A percentile compares a stretch with the other conserved stretches of the same genome.
These are phyloP conservation scores for Centruroides vittatus DNA, from an alignment of 1,140 invertebrate genomes.

Conservation along the genomic window DNA sequence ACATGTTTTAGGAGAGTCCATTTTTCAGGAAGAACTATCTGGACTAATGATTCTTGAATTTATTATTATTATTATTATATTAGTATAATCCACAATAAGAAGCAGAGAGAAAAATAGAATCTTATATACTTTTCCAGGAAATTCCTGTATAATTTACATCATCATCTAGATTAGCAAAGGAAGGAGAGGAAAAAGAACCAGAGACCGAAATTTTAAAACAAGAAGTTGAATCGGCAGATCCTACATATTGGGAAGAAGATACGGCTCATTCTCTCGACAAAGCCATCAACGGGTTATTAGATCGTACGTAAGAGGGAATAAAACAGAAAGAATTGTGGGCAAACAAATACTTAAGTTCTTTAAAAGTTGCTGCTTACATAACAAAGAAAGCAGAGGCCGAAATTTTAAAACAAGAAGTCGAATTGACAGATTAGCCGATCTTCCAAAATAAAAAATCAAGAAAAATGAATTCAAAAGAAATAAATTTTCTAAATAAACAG, in stretches of 20 bases:
- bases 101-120: too few species aligned
- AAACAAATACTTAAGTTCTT: conserved; percentile 41
- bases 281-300: conserved; percentile 34
- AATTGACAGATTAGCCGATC: conserved; percentile 84
- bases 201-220: conserved; percentile 97
- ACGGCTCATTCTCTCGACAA: too few species aligned
- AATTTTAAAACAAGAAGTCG: conserved; percentile 93
- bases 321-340: conserved; percentile 37
- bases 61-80: too few species aligned
- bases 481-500: too few species aligned
- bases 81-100: too few species aligned
- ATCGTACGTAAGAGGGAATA: conserved; percentile 25
- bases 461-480: neutral
- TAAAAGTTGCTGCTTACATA: conserved; percentile 35
- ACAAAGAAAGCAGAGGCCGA: conserved; percentile 40
- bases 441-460: conserved; percentile 59
- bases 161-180: too few species aligned
- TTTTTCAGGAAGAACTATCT: too few species aligned
- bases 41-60: too few species aligned
- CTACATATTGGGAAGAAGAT: conserved; percentile 19
- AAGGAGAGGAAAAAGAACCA: conserved; percentile 44
- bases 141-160: too few species aligned
- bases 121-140: too few species aligned
- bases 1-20: too few species aligned
- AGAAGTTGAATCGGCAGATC: conserved; percentile 87